Evolutionary conservation across 2,888 invertebrate genomes (phyloP), one percentile per base, ranked within the genome.

Genomic region (Erebia epiphron): DNA sequence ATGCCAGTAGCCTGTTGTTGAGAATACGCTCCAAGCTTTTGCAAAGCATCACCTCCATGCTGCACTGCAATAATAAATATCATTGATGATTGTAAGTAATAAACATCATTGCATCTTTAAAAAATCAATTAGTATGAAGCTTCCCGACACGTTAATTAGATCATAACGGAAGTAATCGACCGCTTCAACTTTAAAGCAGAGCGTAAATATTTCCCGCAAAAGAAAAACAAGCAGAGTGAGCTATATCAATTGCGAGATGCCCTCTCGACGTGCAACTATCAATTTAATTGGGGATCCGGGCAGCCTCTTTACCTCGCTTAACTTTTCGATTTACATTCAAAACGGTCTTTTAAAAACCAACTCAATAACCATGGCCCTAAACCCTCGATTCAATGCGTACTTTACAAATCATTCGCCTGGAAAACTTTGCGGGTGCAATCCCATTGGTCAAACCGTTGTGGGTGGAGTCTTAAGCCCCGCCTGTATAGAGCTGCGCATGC

Each of bases 251-350:
- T 70, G 60, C 70, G 69, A 72, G 61, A 69, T 68, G 72, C 70
- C 79, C 82, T 76, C 85, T 85, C 81, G 75, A 80, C 82, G 73
- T 78, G 80, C 83, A 86, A 88, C 90, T 91, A 91, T 90, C 88
- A 90, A 90, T 92, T 86, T 92, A 93, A 92, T 93, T 92, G 92
- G 92, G 84, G 85, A 80, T 85, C 88, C 82, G 83, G 87, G 85
- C 86, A 85, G 84, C 86, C 91, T 88, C 90, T 92, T 91, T 88
- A 88, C 88, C 85, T 81, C 87, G 88, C 87, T 87, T 92, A 93
- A 92, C 92, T 92, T 93, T 93, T 90, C 92, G 90, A 92, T 93
- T 92, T 93, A 92, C 90, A 92, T 92, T 92, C 92, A 92, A 92
- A 92, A 90, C 91, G 92, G 89, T 83, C 86, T 90, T 92, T 93